Evolutionary conservation across 2,888 invertebrate genomes (phyloP).

Genomic region (Megamerina dolium): DNA sequence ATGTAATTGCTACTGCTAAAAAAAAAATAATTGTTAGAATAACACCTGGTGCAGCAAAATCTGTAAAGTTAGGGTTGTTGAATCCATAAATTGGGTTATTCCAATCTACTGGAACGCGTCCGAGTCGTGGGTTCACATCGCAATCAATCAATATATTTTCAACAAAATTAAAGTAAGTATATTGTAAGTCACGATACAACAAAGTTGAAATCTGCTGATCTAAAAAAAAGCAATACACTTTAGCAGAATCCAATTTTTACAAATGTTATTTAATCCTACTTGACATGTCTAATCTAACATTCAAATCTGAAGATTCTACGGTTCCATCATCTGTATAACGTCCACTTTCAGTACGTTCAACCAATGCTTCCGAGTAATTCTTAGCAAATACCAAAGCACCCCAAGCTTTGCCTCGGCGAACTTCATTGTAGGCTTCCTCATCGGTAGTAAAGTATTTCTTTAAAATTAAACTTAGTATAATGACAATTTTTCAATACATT

Average conservation of each 20-base stretch:
- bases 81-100: conserved; percentile 70
- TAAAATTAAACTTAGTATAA: not conserved
- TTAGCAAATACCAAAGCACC: conserved; percentile 66
- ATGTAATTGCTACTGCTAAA: conserved; percentile 86
- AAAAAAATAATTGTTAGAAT: conserved; percentile 89
- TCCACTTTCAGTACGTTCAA: conserved; percentile 57
- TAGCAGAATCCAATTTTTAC: not conserved
- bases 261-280: conserved; percentile 55
- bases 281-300: conserved; percentile 74
- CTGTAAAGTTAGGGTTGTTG: conserved; percentile 76
- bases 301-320: conserved; percentile 60
- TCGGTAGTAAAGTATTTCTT: conserved; percentile 40
- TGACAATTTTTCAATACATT: not conserved
- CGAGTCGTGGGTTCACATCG: conserved; percentile 58
- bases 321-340: conserved; percentile 56
- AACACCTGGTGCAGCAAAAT: conserved; percentile 91
- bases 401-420: conserved; percentile 67
- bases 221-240: conserved; percentile 44
- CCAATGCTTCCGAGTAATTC: conserved; percentile 70
- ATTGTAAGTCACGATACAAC: conserved; percentile 66
- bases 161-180: conserved; percentile 68
- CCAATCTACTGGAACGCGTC: conserved; percentile 54
- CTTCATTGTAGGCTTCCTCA: conserved; percentile 60
- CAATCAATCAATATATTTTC: conserved; percentile 59
- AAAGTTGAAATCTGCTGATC: conserved; percentile 86